These are phyloP conservation scores for Paguma larvata DNA, from an alignment of 2,797 vertebrate genomes.

Conservation along the genomic window DNA sequence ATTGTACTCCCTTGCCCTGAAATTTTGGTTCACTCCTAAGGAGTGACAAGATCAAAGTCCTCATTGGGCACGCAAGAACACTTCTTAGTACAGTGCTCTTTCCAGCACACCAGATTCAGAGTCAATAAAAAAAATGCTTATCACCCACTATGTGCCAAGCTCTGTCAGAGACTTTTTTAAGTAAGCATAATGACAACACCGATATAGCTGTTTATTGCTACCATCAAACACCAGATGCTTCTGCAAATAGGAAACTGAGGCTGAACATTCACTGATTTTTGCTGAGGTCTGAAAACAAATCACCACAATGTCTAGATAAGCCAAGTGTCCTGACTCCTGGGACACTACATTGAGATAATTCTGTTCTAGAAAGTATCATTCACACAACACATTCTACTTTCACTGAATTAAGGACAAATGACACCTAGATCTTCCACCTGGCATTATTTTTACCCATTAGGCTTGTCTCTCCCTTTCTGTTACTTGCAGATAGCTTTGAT, in stretches of 20 bases:
- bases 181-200: background rate
- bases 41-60: background rate
- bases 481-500: background rate
- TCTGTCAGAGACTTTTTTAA: background rate
- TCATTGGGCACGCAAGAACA: background rate
- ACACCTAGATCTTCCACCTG: constrained; percentile 41
- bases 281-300: background rate
- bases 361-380: constrained; percentile 6
- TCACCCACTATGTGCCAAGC: background rate
- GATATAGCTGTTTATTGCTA: background rate
- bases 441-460: background rate
- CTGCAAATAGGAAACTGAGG: constrained; percentile 36
- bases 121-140: background rate
- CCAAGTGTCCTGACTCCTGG: background rate
- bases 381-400: background rate
- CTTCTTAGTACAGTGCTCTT: background rate
- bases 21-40: background rate
- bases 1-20: background rate
- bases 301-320: background rate
- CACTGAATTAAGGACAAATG: background rate
- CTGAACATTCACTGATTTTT: background rate
- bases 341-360: background rate
- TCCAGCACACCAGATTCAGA: background rate
- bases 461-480: background rate
- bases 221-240: background rate